Conservation (phyloP, 2,113 vertebrate species). For the Lasiurus borealis region DNA sequence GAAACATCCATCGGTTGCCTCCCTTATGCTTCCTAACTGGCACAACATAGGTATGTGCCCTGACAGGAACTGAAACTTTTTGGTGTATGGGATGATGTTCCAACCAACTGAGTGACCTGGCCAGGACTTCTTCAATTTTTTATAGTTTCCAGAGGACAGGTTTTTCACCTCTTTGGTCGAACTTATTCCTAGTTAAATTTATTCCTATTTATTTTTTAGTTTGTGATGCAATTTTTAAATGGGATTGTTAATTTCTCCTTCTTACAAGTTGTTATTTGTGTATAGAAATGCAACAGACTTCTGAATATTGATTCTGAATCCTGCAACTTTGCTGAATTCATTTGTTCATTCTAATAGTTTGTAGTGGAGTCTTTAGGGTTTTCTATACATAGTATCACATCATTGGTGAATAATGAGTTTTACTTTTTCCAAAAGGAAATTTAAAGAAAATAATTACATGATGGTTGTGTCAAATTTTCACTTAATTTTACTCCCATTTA, state of each 20-base stretch:
- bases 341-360: not conserved
- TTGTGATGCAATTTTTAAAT: not conserved
- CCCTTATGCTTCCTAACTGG: no score
- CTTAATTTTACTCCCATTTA: constrained; percentile 50
- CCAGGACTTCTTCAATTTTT: not conserved
- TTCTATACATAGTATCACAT: not conserved
- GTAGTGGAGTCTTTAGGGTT: not conserved
- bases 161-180: not conserved
- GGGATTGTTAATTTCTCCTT: not conserved
- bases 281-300: not conserved
- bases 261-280: not conserved
- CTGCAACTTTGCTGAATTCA: not conserved
- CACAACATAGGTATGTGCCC: no score
- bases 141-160: not conserved
- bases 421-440: not conserved
- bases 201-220: not conserved
- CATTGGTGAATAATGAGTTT: not conserved
- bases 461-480: constrained; percentile 18
- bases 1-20: no score
- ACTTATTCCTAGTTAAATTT: not conserved
- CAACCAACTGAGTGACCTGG: no score
- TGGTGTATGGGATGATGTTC: no score
- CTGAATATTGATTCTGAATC: not conserved
- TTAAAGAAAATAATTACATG: constrained; percentile 33
- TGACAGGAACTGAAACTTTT: no score